Conservation (phyloP, 92 coral and sea anemone species). For the Phenganax stokvisi region DNA sequence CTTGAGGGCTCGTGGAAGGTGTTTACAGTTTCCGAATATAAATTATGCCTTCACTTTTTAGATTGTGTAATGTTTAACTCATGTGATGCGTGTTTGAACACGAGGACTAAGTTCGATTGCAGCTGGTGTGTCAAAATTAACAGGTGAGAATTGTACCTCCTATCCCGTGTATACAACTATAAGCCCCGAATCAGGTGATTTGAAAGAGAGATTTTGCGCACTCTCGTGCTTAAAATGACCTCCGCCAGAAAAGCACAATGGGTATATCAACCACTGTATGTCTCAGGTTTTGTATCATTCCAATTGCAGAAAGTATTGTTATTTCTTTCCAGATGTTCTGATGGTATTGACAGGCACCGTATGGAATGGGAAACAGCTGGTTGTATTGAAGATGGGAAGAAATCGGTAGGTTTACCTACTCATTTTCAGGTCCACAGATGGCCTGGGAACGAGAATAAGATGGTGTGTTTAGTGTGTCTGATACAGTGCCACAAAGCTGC, state of each 20-base stretch:
- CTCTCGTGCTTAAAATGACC: neutral
- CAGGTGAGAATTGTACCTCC: slow-evolving; percentile 45
- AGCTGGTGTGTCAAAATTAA: slow-evolving; percentile 60
- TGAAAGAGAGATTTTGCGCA: neutral
- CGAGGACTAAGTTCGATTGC: slow-evolving; percentile 55
- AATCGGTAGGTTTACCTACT: slow-evolving; percentile 41
- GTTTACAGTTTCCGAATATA: neutral
- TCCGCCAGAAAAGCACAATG: too few relatives aligned
- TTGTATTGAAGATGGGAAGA: slow-evolving; percentile 43
- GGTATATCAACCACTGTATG: too few relatives aligned
- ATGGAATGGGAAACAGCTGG: slow-evolving; percentile 50
- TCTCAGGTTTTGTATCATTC: too few relatives aligned
- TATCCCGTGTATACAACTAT: neutral
- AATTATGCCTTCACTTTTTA: slow-evolving; percentile 20
- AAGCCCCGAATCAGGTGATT: neutral
- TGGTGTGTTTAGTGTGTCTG: too few relatives aligned
- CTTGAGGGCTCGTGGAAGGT: too few relatives aligned
- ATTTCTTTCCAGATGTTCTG: slow-evolving; percentile 62
- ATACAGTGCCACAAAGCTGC: too few relatives aligned
- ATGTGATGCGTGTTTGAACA: slow-evolving; percentile 54
- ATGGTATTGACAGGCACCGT: slow-evolving; percentile 70
- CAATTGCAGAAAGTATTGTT: neutral
- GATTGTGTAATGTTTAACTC: slow-evolving; percentile 64
- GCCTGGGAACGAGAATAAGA: too few relatives aligned
- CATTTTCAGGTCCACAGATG: too few relatives aligned